Evolutionary conservation across 2,113 vertebrate genomes (phyloP), one percentile per base, ranked within the genome.

Genomic region (Melanocharis versteri): DNA sequence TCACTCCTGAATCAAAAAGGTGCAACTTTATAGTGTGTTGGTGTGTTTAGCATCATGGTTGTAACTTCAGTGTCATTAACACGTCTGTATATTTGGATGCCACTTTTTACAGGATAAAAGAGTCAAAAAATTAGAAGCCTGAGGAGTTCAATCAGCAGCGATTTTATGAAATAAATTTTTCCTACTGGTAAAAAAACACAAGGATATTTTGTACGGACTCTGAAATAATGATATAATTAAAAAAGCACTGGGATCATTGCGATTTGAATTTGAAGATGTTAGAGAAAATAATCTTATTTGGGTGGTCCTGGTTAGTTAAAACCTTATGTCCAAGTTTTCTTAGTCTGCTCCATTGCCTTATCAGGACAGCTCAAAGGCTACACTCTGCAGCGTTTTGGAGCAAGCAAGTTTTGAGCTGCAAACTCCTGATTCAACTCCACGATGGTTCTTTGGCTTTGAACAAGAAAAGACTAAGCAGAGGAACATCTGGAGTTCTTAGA

Each of bases 151-250:
- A 58, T 71, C 40, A 68, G 68, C 79, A 35, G 21, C 89, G 28
- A 57, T 57, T 48, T 20, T 15, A 65, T 10, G 6, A 89, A 75
- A 58, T 26, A 56, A 20, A 1, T 16, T 77, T 75, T 78, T 78
- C 31, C 21, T 64, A 3, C 4, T 27, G 8, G 13, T 18, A 44
- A 68, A 75, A 75, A 60, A 28, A 0, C 3, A 8, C 4, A 53
- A 69, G 14, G 33, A 26, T 68, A 3, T 30, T 9, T 24, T 15
- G n/a, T 51, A 64, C 15, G 18, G 26, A 21, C 31, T 72, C 11
- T 20, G 53, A 85, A 53, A 68, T n/a, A 4, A 37, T 15, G 37
- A 30, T 9, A 20, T 11, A 24, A n/a, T n/a, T n/a, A n/a, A 6
- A 35, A 83, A 62, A 81, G 24, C 10, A 58, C 7, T 15, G 50